A percentile compares a stretch with the other conserved stretches of the same genome.
Conservation (phyloP, 2,888 invertebrate genomes). For the Leptopilina drosophilae region DNA sequence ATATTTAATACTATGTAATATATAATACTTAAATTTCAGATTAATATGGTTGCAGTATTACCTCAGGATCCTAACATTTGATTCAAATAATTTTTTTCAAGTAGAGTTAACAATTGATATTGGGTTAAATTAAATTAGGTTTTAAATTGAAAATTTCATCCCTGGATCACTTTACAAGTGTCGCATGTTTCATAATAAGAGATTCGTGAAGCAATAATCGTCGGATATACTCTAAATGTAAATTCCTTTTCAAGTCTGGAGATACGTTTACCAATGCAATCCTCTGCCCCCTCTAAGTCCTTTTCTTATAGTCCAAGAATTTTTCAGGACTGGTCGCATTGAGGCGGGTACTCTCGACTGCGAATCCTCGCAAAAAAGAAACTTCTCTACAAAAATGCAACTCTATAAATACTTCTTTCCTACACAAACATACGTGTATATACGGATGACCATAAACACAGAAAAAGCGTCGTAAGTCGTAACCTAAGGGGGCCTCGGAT, state of each 20-base stretch:
- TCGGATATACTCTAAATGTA: conserved; percentile 25
- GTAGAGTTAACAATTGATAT: too few relatives aligned
- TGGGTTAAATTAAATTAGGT: too few relatives aligned
- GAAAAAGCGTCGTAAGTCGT: conserved; percentile 11
- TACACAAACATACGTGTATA: not conserved
- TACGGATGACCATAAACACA: conserved; percentile 22
- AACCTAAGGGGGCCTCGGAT: not conserved
- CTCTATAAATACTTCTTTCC: conserved; percentile 31
- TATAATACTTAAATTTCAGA: too few relatives aligned
- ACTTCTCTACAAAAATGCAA: conserved; percentile 33
- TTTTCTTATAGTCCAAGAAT: conserved; percentile 34
- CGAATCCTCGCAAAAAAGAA: conserved; percentile 27
- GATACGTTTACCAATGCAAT: not conserved
- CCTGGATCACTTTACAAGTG: not conserved
- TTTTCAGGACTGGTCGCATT: conserved; percentile 17
- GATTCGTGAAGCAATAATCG: conserved; percentile 9
- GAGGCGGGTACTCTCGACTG: conserved; percentile 18
- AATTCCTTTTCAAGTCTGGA: conserved; percentile 21
- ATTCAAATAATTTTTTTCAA: too few relatives aligned
- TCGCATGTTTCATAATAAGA: not conserved
- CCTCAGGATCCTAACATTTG: too few relatives aligned
- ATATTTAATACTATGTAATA: too few relatives aligned
- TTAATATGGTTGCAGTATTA: too few relatives aligned
- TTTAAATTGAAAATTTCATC: too few relatives aligned
- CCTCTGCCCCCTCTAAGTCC: not conserved